Conservation (phyloP, 1,140 invertebrate genomes). For the Sarcophaga bullata region DNA sequence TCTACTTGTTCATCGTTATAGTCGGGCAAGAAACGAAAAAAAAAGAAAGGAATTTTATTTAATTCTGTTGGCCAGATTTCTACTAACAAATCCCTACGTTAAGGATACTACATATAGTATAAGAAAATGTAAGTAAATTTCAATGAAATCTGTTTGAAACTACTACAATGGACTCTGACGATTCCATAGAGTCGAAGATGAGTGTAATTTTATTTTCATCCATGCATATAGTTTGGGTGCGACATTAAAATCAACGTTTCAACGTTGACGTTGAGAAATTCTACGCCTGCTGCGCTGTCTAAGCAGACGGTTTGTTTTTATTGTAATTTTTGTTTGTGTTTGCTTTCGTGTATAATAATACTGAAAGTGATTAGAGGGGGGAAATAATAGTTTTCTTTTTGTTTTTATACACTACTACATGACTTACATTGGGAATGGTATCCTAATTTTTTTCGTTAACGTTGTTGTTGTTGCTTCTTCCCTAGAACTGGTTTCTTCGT, state of each 20-base stretch:
- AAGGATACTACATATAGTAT: neutral
- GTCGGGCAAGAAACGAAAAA: slow-evolving; percentile 12
- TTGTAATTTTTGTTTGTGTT: neutral
- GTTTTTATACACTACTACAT: neutral
- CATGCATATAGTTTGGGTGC: slow-evolving; percentile 24
- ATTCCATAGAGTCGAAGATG: slow-evolving; percentile 26
- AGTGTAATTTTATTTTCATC: slow-evolving; percentile 15
- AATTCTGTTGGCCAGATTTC: neutral
- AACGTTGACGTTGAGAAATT: neutral
- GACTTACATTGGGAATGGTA: neutral
- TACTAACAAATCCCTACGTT: neutral
- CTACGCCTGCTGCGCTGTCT: neutral
- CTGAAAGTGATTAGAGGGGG: neutral
- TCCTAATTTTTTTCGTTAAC: too few species aligned
- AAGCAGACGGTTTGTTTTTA: slow-evolving; percentile 3
- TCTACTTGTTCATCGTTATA: neutral
- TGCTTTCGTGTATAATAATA: neutral
- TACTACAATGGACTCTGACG: neutral
- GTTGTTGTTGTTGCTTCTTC: neutral
- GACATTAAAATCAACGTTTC: slow-evolving; percentile 5
- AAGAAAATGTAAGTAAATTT: slow-evolving; percentile 7
- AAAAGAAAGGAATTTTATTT: slow-evolving; percentile 31
- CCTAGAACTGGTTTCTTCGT: neutral
- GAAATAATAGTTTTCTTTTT: neutral
- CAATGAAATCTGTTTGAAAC: neutral